Evolutionary conservation across 2,888 invertebrate species (phyloP), one percentile per base, ranked within the genome.

Genomic region (Drosophila flavopinicola): DNA sequence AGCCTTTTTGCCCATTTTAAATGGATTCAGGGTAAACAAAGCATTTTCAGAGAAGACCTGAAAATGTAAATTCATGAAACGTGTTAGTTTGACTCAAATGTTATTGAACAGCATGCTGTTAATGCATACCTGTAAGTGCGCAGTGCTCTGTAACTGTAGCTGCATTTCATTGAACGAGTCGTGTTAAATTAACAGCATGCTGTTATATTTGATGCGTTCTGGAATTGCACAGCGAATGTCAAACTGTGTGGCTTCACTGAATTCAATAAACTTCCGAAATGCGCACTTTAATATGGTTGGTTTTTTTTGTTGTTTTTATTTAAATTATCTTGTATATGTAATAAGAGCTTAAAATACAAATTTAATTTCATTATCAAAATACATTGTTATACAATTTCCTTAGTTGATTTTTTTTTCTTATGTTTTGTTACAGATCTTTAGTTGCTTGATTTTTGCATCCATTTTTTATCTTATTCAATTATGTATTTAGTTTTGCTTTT

Each of bases 351-450:
- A 86, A 72, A 84, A 85, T 85, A 85, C 72, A 85, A 84, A 79
- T 79, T 85, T 74, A 42, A 77, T 85, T 85, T 79, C 74, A 71
- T 86, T 83, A 83, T 85, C 82, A 83, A 83, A 83, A 83, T 83
- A 83, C 84, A 83, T 83, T 83, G 82, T 83, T 83, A 83, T 83
- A 83, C 82, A 83, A 84, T 83, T 85, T 86, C 54, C 84, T 83
- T 79, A 85, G 65, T 76, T 70, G 49, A 65, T 66, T 59, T 49
- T 20, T 35, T 49, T 30, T 30, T 24, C 54, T 63, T 68, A 15
- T 32, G 25, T 77, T 69, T 68, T 48, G 66, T 57, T 72, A 59
- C 38, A 76, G 70, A 75, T 75, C 61, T 75, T 74, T 70, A 75
- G 75, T 75, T 69, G 54, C 57, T 44, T 65, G 11, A 59, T 47